Evolutionary conservation across 2,888 invertebrate species (phyloP).

Genomic region (Didymodactylos carnosus): DNA sequence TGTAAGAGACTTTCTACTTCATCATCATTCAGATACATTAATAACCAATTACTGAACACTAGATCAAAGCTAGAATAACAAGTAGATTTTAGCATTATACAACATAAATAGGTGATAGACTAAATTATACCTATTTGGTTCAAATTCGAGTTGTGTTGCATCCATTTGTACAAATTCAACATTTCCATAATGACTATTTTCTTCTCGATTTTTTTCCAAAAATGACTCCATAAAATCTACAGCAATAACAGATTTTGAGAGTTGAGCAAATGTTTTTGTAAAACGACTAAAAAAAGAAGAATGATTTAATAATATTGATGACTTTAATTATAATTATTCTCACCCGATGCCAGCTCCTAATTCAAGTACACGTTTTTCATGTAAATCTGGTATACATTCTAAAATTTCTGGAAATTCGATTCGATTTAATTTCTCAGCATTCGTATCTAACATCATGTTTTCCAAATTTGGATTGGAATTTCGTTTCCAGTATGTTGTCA

Average conservation of each 20-base stretch:
- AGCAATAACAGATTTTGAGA: slow-evolving; percentile 35
- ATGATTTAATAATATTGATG: background rate
- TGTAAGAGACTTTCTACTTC: slow-evolving; percentile 35
- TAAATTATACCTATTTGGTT: slow-evolving; percentile 22
- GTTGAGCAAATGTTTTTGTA: slow-evolving; percentile 36
- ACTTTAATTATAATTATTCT: slow-evolving; percentile 13
- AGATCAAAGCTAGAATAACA: slow-evolving; percentile 34
- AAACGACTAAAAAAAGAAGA: slow-evolving; percentile 33
- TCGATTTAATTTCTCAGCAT: slow-evolving; percentile 9
- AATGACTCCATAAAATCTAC: slow-evolving; percentile 41
- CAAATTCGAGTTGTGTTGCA: slow-evolving; percentile 36
- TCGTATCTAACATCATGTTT: slow-evolving; percentile 12
- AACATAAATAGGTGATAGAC: background rate
- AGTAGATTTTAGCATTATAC: background rate
- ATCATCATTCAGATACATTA: slow-evolving; percentile 40
- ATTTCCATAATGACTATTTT: slow-evolving; percentile 34
- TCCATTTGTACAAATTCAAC: slow-evolving; percentile 37
- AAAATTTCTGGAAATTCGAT: slow-evolving; percentile 31
- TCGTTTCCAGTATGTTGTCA: background rate
- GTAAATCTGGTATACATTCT: slow-evolving; percentile 34
- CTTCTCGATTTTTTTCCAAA: slow-evolving; percentile 35
- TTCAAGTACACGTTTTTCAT: slow-evolving; percentile 36
- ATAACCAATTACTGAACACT: slow-evolving; percentile 42
- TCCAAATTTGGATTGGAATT: slow-evolving; percentile 1
- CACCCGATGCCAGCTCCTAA: slow-evolving; percentile 42